Percentiles rank a stretch among this genome's conserved stretches.
Conservation (phyloP, 2,113 vertebrate species). For the Vicugna pacos region DNA sequence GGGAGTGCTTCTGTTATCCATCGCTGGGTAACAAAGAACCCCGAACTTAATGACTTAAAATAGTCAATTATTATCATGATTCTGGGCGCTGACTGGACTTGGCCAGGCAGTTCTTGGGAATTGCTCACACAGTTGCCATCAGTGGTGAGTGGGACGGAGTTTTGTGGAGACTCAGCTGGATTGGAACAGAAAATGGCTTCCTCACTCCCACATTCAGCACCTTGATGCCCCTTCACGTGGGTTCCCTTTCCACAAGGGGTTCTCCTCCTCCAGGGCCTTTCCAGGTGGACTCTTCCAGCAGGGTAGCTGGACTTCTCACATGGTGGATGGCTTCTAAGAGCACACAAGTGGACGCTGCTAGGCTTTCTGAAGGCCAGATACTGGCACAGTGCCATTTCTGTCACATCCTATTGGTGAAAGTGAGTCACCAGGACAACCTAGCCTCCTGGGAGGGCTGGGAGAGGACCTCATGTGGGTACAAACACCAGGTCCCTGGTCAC, state of each 20-base stretch:
- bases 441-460: neutral
- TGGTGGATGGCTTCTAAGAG: neutral
- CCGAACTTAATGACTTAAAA: neutral
- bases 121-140: rapidly evolving
- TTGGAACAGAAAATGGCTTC: neutral
- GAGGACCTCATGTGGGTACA: neutral
- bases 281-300: neutral
- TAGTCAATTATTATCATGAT: neutral
- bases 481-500: neutral
- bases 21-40: neutral
- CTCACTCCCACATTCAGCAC: neutral
- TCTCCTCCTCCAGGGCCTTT: neutral
- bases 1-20: neutral
- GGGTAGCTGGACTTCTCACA: neutral
- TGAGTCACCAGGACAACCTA: neutral
- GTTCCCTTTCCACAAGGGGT: neutral
- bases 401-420: neutral
- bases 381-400: neutral
- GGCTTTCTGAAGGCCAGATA: neutral
- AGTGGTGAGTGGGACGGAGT: neutral
- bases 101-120: neutral
- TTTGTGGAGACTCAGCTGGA: neutral
- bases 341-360: neutral
- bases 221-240: neutral
- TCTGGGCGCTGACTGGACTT: neutral